Percentiles rank a stretch among this genome's conserved stretches.
Conservation (phyloP, 2,113 vertebrate genomes). For the Trogon surrucura region DNA sequence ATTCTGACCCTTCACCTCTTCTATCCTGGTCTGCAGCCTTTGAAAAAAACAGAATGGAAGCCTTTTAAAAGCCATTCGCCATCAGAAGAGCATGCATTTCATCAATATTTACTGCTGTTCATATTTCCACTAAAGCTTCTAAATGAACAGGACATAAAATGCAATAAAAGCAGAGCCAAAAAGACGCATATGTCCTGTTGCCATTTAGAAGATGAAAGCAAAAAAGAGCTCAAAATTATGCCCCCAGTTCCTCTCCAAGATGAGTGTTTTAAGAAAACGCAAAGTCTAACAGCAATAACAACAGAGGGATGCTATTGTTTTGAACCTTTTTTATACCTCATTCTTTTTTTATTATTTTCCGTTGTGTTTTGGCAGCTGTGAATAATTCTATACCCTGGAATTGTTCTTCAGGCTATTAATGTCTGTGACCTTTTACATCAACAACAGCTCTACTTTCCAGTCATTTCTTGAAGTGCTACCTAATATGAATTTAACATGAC, state of each 20-base stretch:
- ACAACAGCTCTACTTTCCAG: background rate
- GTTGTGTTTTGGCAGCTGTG: constrained; percentile 35
- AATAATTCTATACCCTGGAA: constrained; percentile 27
- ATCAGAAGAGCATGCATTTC: background rate
- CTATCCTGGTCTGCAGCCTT: background rate
- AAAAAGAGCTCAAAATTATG: background rate
- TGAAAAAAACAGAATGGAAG: background rate
- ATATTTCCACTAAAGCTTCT: background rate
- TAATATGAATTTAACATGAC: constrained; percentile 18
- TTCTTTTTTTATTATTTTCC: background rate
- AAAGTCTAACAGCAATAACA: background rate
- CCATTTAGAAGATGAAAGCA: constrained; percentile 6
- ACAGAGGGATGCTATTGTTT: background rate
- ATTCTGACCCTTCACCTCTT: background rate
- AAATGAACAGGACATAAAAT: background rate
- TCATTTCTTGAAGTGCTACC: constrained; percentile 22
- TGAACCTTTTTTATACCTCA: background rate
- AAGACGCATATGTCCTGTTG: background rate
- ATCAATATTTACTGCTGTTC: background rate
- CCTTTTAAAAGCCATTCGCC: background rate
- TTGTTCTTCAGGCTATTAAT: constrained; percentile 28
- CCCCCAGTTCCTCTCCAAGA: rapidly evolving
- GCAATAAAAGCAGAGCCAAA: background rate
- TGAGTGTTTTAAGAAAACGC: background rate
- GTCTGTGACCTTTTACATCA: constrained; percentile 48